Evolutionary conservation across 2,888 invertebrate species (phyloP).

Genomic region (Pachycephus smyrnensis): DNA sequence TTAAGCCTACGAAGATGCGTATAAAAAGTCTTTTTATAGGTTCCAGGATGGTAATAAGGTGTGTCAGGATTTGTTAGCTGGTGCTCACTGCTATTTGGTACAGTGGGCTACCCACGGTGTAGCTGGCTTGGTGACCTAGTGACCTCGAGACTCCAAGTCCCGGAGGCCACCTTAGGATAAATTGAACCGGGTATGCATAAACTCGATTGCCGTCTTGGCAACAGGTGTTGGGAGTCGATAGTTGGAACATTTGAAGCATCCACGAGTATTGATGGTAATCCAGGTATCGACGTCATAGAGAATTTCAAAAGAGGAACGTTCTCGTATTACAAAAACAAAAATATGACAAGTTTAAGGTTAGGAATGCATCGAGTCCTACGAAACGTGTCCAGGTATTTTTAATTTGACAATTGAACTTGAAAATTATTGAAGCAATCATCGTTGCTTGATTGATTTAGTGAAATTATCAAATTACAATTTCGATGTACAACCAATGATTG

Average conservation of each 20-base stretch:
- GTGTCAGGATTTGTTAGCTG: background rate
- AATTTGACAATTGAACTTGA: too few species aligned
- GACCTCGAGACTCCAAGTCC: constrained; percentile 39
- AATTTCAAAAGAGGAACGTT: constrained; percentile 4
- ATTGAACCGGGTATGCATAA: background rate
- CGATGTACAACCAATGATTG: background rate
- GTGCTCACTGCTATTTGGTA: background rate
- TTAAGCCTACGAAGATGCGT: background rate
- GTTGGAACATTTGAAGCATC: background rate
- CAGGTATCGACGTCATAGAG: constrained; percentile 4
- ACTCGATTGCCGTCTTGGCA: background rate
- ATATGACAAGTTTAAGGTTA: background rate
- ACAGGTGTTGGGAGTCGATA: background rate
- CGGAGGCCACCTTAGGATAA: constrained; percentile 4
- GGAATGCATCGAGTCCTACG: background rate
- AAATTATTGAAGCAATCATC: too few species aligned
- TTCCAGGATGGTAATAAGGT: background rate
- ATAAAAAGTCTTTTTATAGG: background rate
- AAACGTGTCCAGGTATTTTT: background rate
- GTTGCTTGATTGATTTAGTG: too few species aligned
- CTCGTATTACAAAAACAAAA: background rate
- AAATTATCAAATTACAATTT: background rate
- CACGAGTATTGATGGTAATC: background rate
- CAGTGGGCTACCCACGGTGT: background rate
- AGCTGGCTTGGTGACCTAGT: constrained; percentile 49